A percentile compares a stretch with the other conserved stretches of the same genome.
phyloP scores from a whole-genome alignment of 2,797 vertebrate species.

The Avahi laniger region DNA sequence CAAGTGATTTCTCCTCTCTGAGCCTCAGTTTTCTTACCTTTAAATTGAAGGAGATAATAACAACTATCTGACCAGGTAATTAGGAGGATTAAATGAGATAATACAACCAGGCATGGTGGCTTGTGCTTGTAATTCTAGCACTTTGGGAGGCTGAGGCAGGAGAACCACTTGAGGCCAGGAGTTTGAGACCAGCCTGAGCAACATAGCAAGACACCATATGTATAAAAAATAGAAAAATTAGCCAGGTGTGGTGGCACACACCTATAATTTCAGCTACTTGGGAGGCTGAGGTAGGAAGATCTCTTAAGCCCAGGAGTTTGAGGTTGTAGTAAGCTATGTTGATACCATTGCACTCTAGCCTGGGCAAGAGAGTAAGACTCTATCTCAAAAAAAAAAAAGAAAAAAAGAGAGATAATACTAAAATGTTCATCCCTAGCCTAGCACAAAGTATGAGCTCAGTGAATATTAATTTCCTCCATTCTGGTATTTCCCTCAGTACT shows the following conservation, averaged over 20 bases:
- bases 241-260: background rate
- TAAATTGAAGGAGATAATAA: background rate
- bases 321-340: background rate
- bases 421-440: background rate
- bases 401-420: background rate
- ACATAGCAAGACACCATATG: background rate
- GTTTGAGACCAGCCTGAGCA: background rate
- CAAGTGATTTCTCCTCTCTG: background rate
- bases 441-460: background rate
- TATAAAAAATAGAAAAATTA: background rate
- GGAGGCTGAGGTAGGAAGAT: background rate
- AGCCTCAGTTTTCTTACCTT: background rate
- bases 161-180: background rate
- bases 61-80: background rate
- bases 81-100: background rate
- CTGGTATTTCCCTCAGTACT: background rate
- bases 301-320: background rate
- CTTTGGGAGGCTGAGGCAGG: too few relatives aligned
- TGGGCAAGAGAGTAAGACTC: background rate
- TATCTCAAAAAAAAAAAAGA: background rate
- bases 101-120: too few relatives aligned
- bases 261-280: background rate
- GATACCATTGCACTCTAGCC: background rate
- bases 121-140: background rate
- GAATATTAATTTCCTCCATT: background rate